Conservation (phyloP, 2,113 vertebrate species). For the Anser cygnoides region DNA sequence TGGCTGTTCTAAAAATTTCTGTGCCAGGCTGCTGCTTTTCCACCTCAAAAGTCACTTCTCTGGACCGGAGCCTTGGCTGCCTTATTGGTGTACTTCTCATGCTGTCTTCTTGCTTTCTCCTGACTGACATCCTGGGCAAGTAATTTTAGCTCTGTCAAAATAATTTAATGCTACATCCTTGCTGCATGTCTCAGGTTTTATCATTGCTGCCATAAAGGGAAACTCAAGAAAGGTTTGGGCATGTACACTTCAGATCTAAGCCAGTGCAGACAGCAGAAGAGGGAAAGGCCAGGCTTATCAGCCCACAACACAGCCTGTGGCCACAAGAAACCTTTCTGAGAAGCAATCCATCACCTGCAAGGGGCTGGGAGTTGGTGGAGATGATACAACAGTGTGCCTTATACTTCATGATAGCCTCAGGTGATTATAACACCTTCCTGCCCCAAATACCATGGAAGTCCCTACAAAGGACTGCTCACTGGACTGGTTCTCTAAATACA, state of each 20-base stretch:
- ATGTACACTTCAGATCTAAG: not conserved
- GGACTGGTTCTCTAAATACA: not conserved
- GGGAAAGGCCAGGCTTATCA: slow-evolving; percentile 1
- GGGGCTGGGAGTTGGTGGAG: not conserved
- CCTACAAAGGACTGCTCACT: not conserved
- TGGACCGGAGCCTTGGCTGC: not conserved
- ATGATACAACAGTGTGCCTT: not conserved
- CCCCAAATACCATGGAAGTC: not conserved
- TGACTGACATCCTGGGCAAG: not conserved
- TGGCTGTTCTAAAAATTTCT: not conserved
- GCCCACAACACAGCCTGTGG: not conserved
- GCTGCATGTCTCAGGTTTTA: not conserved
- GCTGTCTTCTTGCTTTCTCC: not conserved
- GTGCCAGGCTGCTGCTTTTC: not conserved
- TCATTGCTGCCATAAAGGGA: not conserved
- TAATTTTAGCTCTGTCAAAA: slow-evolving; percentile 36
- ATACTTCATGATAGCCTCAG: not conserved
- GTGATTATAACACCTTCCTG: not conserved
- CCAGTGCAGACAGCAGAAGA: not conserved
- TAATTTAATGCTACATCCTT: slow-evolving; percentile 30
- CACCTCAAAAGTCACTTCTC: not conserved
- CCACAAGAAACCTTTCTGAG: not conserved
- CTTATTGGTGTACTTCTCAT: not conserved
- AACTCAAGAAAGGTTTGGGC: not conserved
- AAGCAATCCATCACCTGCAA: not conserved